phyloP scores from a whole-genome alignment of 53 echinoderm and acorn worm genomes.

The Pentamera pediparva region DNA sequence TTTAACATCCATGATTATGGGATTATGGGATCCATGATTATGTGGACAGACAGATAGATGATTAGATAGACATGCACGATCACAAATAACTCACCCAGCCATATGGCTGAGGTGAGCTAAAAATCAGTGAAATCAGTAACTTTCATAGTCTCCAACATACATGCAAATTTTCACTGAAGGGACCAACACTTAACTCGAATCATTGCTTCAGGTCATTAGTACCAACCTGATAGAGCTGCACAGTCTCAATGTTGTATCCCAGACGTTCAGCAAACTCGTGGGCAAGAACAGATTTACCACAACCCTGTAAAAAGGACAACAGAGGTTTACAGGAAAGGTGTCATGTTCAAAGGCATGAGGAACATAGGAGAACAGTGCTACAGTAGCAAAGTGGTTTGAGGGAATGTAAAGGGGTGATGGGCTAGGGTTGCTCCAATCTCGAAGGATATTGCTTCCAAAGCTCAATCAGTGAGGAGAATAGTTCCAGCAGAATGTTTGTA shows the following conservation, averaged over 20 bases:
- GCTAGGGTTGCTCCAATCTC: too few relatives aligned
- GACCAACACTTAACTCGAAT: neutral
- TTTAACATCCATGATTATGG: too few relatives aligned
- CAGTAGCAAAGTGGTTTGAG: too few relatives aligned
- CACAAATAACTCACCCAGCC: neutral
- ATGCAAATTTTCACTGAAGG: neutral
- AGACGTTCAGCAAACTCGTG: slow-evolving; percentile 83
- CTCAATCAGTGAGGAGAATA: too few relatives aligned
- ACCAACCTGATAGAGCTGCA: slow-evolving; percentile 97
- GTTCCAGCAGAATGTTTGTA: too few relatives aligned
- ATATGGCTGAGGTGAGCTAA: too few relatives aligned
- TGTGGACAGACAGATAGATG: neutral
- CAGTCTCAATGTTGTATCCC: slow-evolving; percentile 89
- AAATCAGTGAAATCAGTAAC: neutral
- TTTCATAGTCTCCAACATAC: neutral
- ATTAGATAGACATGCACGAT: neutral
- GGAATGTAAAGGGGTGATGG: too few relatives aligned
- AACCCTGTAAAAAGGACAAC: slow-evolving; percentile 58
- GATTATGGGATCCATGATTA: too few relatives aligned
- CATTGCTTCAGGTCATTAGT: neutral
- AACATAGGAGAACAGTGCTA: neutral
- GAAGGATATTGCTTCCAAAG: too few relatives aligned
- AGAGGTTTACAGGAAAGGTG: too few relatives aligned
- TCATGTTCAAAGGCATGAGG: neutral
- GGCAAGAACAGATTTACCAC: slow-evolving; percentile 87